Evolutionary conservation across 1,140 invertebrate genomes (phyloP), one percentile per base, ranked within the genome.

Genomic region (Drosophila funebris): DNA sequence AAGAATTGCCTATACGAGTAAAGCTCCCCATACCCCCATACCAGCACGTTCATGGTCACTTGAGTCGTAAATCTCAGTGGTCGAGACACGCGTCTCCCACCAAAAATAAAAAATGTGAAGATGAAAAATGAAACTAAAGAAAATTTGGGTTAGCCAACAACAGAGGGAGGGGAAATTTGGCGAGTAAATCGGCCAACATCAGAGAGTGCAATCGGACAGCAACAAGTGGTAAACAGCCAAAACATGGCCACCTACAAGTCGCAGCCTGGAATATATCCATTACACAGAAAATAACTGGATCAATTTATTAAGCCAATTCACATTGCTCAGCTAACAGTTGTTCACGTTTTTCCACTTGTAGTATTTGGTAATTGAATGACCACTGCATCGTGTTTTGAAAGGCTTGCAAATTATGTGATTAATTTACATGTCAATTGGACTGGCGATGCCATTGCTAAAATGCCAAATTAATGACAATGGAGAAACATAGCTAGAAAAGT

Each of bases 21-120:
- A 16, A 44, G 54, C 52, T 56, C 52, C 29, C 44, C 72, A 74
- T 74, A 74, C 52, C 52, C 29, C 44, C 72, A 74, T 74, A 74
- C 52, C 72, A 71, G 56, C 72, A 74, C 72, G 72, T 74, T 74
- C 72, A 74, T 74, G 72, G 72, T 64, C 72, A 74, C 64, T 64
- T 60, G 72, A 70, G 52, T 74, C 72, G 72, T 74, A 74, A 74
- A 74, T 74, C 72, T 74, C 41, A 14, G 16, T 60, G 54, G 63
- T 24, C 68, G 52, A 72, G 69, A 72, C 69, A 72, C 62, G 44
- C 69, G 69, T 72, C 62, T 50, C 24, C 20, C 24, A 54, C 27
- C 13, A 24, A 27, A 54, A 63, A 70, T 27, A 33, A 39, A 44
- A 64, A 57, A 67, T 27, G 20, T 27, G 41, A 61, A 73, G 24